A percentile compares a stretch with the other conserved stretches of the same genome.
Evolutionary conservation across 2,113 vertebrate genomes (phyloP).

Genomic region (Barnardius zonarius): DNA sequence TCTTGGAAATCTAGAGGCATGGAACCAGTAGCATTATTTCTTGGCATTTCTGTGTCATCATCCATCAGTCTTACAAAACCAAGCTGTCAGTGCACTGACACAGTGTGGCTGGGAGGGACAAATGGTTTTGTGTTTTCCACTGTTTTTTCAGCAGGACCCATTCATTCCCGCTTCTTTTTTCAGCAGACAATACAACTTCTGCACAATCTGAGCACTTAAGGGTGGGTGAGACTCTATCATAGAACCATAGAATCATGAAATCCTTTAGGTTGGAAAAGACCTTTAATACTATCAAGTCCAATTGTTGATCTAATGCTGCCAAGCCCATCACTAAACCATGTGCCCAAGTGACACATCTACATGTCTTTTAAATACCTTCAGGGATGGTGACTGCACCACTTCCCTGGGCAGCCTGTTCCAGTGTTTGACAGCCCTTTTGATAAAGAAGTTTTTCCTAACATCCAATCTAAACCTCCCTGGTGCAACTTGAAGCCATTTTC

Average conservation of each 20-base stretch:
- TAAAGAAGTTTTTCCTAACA: not conserved
- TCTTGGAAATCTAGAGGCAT: not conserved
- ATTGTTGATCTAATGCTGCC: not conserved
- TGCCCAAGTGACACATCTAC: not conserved
- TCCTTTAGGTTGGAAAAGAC: not conserved
- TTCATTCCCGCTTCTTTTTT: not conserved
- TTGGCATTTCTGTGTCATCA: not conserved
- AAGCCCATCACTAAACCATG: not conserved
- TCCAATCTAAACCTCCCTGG: not conserved
- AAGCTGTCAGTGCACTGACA: not conserved
- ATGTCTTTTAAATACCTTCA: not conserved
- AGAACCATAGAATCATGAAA: not conserved
- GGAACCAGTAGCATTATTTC: not conserved
- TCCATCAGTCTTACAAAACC: not conserved
- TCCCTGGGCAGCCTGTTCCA: not conserved
- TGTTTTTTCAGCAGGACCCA: not conserved
- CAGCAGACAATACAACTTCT: not conserved
- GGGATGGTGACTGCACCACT: not conserved
- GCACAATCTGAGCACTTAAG: not conserved
- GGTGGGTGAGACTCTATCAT: not conserved
- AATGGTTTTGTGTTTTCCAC: not conserved
- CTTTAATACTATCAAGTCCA: not conserved
- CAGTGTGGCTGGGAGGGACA: not conserved
- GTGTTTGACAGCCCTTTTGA: not conserved
- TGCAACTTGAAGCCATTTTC: not conserved